These are phyloP conservation scores for Drosophila orena DNA, from an alignment of 1,140 invertebrate genomes.

Conservation along the genomic window DNA sequence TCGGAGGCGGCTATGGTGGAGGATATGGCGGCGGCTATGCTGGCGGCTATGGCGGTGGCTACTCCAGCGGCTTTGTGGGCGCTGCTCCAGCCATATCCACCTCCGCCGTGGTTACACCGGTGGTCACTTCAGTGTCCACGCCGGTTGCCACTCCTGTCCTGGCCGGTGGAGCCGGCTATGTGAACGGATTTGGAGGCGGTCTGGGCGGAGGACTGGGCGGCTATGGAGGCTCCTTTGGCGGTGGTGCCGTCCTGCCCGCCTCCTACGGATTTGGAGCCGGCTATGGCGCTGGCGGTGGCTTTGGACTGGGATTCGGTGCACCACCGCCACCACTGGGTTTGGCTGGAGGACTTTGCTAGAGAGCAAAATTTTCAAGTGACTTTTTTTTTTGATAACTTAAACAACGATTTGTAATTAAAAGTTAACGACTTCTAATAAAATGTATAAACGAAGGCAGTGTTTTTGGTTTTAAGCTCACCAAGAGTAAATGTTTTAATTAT, in stretches of 20 bases:
- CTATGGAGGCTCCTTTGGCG: slow-evolving; percentile 15
- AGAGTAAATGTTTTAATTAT: too few relatives aligned
- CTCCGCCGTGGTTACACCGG: slow-evolving; percentile 70
- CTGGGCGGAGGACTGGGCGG: slow-evolving; percentile 36
- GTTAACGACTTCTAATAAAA: slow-evolving; percentile 30
- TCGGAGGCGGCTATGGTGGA: slow-evolving; percentile 30
- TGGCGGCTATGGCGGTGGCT: slow-evolving; percentile 47
- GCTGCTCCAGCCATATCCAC: slow-evolving; percentile 71
- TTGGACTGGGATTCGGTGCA: slow-evolving; percentile 59
- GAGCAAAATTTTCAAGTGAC: not conserved
- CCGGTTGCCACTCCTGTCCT: slow-evolving; percentile 61
- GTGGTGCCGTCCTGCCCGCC: slow-evolving; percentile 30
- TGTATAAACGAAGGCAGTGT: slow-evolving; percentile 8
- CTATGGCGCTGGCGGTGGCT: slow-evolving; percentile 64
- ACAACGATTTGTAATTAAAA: slow-evolving; percentile 34
- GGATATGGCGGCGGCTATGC: slow-evolving; percentile 35
- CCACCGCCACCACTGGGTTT: slow-evolving; percentile 44
- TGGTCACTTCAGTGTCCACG: slow-evolving; percentile 63
- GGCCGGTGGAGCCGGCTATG: slow-evolving; percentile 48
- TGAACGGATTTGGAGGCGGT: slow-evolving; percentile 42
- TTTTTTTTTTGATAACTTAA: slow-evolving; percentile 38
- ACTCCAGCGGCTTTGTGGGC: slow-evolving; percentile 53
- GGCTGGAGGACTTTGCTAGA: slow-evolving; percentile 42
- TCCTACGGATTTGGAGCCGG: slow-evolving; percentile 57
- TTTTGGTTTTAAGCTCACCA: too few relatives aligned